Conservation (phyloP, 35 echinoderm and acorn worm genomes). For the Patiria miniata region DNA sequence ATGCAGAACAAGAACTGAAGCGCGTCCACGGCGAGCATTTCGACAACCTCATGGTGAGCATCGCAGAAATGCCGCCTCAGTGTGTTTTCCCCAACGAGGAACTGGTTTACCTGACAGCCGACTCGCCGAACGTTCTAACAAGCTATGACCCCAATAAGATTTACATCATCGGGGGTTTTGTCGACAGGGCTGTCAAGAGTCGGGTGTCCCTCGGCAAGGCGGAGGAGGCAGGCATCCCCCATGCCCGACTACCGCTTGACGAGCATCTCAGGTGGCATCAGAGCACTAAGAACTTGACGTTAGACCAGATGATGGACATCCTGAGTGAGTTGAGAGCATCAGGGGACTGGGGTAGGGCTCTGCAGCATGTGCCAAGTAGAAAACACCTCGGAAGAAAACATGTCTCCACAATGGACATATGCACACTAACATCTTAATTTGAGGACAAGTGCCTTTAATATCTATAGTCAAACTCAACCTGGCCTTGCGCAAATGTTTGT, state of each 20-base stretch:
- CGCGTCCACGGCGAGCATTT: not conserved
- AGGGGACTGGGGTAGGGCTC: not conserved
- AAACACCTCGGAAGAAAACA: not conserved
- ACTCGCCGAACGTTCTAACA: slow-evolving; percentile 9
- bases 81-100: not conserved
- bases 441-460: too few species aligned
- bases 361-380: not conserved
- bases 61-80: not conserved
- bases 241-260: not conserved
- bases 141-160: not conserved
- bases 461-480: too few species aligned
- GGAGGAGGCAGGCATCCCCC: not conserved
- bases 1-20: not conserved
- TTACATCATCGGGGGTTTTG: slow-evolving; percentile 13
- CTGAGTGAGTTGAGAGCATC: not conserved
- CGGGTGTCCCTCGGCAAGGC: not conserved
- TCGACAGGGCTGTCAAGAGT: slow-evolving; percentile 4
- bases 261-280: not conserved
- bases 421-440: too few species aligned
- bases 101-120: not conserved
- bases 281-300: slow-evolving; percentile 19
- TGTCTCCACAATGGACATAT: too few species aligned
- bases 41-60: slow-evolving; percentile 1
- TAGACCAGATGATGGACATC: slow-evolving; percentile 20
- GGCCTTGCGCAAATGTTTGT: too few species aligned